These are phyloP conservation scores for Gnathonemus longibarbis DNA, from an alignment of 2,113 vertebrate genomes.

Conservation along the genomic window DNA sequence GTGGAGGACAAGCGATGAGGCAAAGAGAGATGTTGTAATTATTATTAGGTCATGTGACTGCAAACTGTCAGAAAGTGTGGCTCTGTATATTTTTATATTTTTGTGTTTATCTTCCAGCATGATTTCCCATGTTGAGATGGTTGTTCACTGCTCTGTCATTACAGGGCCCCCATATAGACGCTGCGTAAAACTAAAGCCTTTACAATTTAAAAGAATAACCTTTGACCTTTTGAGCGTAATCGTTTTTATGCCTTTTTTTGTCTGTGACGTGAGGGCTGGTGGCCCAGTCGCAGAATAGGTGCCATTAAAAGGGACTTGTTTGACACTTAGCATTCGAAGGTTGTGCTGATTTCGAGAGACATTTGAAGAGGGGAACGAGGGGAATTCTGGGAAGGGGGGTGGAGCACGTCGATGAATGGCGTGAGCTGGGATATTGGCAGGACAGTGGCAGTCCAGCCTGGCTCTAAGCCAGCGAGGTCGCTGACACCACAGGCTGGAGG, in stretches of 20 bases:
- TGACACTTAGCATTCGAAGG: not conserved
- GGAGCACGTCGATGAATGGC: not conserved
- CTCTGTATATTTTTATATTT: not conserved
- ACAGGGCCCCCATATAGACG: not conserved
- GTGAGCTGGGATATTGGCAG: not conserved
- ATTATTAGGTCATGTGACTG: constrained; percentile 27
- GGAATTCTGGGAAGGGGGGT: not conserved
- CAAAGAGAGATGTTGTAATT: constrained; percentile 32
- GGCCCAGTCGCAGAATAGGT: not conserved
- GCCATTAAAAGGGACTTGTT: no score
- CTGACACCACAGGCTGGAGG: constrained; percentile 26
- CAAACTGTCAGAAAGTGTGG: not conserved
- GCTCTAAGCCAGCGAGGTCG: constrained; percentile 34
- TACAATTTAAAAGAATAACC: not conserved
- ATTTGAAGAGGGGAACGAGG: not conserved
- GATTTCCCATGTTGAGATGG: not conserved
- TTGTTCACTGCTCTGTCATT: not conserved
- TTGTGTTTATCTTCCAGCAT: constrained; percentile 19
- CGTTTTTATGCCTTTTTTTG: not conserved
- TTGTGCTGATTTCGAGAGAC: not conserved
- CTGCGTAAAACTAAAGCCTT: not conserved
- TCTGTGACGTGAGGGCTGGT: not conserved
- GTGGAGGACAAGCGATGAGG: constrained; percentile 24
- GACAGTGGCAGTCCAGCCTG: not conserved
- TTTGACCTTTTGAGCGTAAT: not conserved